phyloP scores from a whole-genome alignment of 2,113 vertebrate genomes.

The Scolopax mira region DNA sequence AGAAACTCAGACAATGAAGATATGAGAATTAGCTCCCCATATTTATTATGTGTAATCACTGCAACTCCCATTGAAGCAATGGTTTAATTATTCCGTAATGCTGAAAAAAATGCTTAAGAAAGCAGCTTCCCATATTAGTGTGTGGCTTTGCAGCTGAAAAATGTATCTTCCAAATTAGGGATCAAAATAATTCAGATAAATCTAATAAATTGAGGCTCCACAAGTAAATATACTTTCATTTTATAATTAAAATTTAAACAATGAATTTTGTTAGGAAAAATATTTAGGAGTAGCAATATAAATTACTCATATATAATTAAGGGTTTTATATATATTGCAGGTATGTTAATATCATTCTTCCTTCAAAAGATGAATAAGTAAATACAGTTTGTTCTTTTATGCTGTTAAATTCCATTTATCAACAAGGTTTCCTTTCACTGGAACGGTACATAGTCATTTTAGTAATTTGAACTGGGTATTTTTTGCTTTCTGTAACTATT shows the following conservation, averaged over 20 bases:
- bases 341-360: neutral
- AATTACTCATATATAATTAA: neutral
- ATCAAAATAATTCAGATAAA: neutral
- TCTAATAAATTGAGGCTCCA: neutral
- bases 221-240: neutral
- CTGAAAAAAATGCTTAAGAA: neutral
- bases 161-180: neutral
- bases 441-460: neutral
- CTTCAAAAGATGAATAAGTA: neutral
- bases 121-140: neutral
- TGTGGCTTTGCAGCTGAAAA: neutral
- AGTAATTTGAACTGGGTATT: neutral
- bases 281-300: neutral
- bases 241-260: neutral
- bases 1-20: neutral
- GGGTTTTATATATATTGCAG: neutral
- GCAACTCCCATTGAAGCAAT: neutral
- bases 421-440: neutral
- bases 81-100: neutral
- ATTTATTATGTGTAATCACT: neutral
- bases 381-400: neutral
- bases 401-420: neutral
- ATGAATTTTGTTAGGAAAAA: neutral
- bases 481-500: slow-evolving; percentile 48
- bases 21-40: neutral